Evolutionary conservation across 2,113 vertebrate genomes (phyloP).

Genomic region (Neolamprologus devosi): DNA sequence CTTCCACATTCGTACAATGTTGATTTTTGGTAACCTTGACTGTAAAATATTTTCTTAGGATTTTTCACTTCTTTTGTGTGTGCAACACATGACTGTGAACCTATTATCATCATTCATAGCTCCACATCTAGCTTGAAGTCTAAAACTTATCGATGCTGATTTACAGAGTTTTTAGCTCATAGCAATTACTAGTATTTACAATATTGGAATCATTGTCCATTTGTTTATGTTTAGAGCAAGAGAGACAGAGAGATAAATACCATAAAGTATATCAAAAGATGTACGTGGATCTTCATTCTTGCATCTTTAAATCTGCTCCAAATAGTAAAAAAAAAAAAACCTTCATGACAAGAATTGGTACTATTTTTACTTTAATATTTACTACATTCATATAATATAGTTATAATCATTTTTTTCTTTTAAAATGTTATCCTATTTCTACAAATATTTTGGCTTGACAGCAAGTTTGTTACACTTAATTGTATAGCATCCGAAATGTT

Average conservation of each 20-base stretch:
- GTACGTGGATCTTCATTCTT: fast-evolving
- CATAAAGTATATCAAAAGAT: neutral
- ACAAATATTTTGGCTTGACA: neutral
- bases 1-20: neutral
- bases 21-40: neutral
- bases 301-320: neutral
- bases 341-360: neutral
- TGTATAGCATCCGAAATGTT: neutral
- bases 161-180: neutral
- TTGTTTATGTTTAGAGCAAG: neutral
- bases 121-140: neutral
- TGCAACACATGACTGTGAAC: neutral
- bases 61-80: neutral
- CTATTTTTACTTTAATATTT: neutral
- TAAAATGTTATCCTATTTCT: neutral
- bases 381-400: fast-evolving
- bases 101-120: neutral
- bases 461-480: neutral
- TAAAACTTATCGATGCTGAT: neutral
- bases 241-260: neutral
- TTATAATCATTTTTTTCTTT: neutral
- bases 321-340: fast-evolving
- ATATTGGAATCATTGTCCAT: neutral
- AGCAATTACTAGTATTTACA: neutral
- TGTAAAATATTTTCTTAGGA: neutral